Evolutionary conservation across 2,113 vertebrate genomes (phyloP), one percentile per base, ranked within the genome.

Genomic region (Murina feae): DNA sequence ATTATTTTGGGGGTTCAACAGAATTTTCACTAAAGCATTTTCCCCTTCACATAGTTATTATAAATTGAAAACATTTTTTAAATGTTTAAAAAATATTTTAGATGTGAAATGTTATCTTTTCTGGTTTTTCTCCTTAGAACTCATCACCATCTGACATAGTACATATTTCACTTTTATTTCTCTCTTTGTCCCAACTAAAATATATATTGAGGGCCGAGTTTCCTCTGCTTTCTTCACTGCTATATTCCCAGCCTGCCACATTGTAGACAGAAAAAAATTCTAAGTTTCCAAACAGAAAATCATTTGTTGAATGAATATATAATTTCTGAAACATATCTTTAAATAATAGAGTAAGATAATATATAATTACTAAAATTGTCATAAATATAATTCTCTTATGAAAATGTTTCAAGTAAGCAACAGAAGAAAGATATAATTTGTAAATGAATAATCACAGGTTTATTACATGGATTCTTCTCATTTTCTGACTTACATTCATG

Each of bases 331-430:
- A 53, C 23, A 81, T 10, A 89, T 37, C n/a, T 86, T 93, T 95
- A 90, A 90, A n/a, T 75, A 82, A 82, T 71, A 93, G 74, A 85
- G 4, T 55, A 51, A 51, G 28, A 55, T 4, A 83, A 39, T 63
- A 35, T 63, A 93, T 44, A 80, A 79, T 92, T 85, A 65, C 16
- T 68, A 25, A 17, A 65, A 42, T 13, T 72, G 32, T 75, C 80
- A 69, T 63, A 86, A 95, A 97, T 93, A 82, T 63, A 80, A 88
- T 78, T 90, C 37, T 84, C 32, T 75, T 81, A 4, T 51, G 7
- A 63, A 80, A 79, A 90, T 71, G 58, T 92, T 10, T 75, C 79
- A 87, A 90, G 35, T 9, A 87, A 81, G 35, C 23, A 89, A n/a
- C 30, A 82, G 68, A 76, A 75, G 32, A 86, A 83, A 92, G 42